Base-by-base conservation (phyloP, 2,797 vertebrate genomes). In the Huso huso region DNA sequence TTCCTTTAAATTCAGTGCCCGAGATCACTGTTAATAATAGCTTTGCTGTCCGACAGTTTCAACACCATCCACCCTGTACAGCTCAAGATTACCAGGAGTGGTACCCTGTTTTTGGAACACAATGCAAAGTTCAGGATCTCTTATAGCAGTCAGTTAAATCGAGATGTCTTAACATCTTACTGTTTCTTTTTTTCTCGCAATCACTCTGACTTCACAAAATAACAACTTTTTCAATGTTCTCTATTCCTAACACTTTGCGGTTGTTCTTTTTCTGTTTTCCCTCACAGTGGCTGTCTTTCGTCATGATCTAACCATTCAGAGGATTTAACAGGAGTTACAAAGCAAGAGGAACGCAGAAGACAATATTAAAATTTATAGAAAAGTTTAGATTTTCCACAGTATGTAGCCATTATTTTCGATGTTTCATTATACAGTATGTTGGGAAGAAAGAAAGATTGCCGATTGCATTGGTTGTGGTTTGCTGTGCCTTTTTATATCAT, bases 281-380 rank as follows among this genome's bases (percentile, higher is more conserved):
- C 12, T 13, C 55, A 59, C 78, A 91, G 89, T 91, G 89, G 89
- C 63, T 91, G 53, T 81, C 68, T 64, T 85, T 89, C 64, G 10
- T 83, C 64, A 91, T 90, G 88, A 76, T 91, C 78, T 91, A 83
- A 37, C 37, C 37, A 37, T 37, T 37, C 37, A 37, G 83, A 65
- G 9, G 58, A 62, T 55, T 64, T 62, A 58, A 49, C 61, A 13
- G 64, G 58, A 67, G 10, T 48, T 37, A 23, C 55, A 51, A 49
- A 50, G 18, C 61, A 64, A 49, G 60, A 18, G 18, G 18, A 37
- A 37, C 37, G 3, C 37, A 37, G 37, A 37, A 37, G 37, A 37
- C 37, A 1, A 18, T 37, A 5, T 37, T 37, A 37, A 37, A 37
- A 37, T 37, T 0, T 51, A 12, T 64, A 51, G 18, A 3, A n/a